These are phyloP conservation scores for Tenualosa thibaudeaui DNA, from an alignment of 2,797 vertebrate species.

Conservation along the genomic window DNA sequence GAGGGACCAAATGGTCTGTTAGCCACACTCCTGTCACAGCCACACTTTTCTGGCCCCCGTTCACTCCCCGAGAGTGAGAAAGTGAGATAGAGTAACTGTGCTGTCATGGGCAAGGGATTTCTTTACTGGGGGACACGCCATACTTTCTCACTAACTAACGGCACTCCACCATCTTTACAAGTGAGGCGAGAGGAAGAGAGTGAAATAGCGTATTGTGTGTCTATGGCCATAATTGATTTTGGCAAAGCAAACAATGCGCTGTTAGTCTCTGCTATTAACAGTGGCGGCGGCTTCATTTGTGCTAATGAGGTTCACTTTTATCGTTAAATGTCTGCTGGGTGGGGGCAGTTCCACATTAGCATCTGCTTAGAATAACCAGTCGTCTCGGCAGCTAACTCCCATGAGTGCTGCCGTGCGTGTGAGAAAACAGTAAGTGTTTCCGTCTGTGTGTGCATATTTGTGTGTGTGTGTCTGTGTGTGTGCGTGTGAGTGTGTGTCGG, in stretches of 20 bases:
- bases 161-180: not conserved
- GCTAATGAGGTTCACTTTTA: slow-evolving; percentile 48
- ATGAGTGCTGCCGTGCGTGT: not conserved
- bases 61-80: too few relatives aligned
- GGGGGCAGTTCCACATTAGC: slow-evolving; percentile 43
- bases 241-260: slow-evolving; percentile 43
- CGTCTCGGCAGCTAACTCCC: slow-evolving; percentile 26
- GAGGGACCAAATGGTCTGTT: slow-evolving; percentile 61
- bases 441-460: slow-evolving; percentile 13
- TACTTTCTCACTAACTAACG: not conserved
- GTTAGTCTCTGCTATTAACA: slow-evolving; percentile 47
- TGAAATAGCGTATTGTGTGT: not conserved
- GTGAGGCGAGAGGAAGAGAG: not conserved
- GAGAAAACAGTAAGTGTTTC: not conserved
- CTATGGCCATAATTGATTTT: slow-evolving; percentile 38
- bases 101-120: too few relatives aligned
- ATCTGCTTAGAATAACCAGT: slow-evolving; percentile 32
- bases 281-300: slow-evolving; percentile 42
- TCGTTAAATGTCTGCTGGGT: slow-evolving; percentile 41
- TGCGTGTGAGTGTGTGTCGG: not conserved
- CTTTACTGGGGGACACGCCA: too few relatives aligned
- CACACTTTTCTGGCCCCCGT: slow-evolving; percentile 49
- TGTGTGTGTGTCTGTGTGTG: slow-evolving; percentile 16
- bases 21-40: slow-evolving; percentile 51
- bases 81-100: not conserved